These are phyloP conservation scores for Aldrovandia affinis DNA, from an alignment of 2,797 vertebrate species.

Conservation along the genomic window DNA sequence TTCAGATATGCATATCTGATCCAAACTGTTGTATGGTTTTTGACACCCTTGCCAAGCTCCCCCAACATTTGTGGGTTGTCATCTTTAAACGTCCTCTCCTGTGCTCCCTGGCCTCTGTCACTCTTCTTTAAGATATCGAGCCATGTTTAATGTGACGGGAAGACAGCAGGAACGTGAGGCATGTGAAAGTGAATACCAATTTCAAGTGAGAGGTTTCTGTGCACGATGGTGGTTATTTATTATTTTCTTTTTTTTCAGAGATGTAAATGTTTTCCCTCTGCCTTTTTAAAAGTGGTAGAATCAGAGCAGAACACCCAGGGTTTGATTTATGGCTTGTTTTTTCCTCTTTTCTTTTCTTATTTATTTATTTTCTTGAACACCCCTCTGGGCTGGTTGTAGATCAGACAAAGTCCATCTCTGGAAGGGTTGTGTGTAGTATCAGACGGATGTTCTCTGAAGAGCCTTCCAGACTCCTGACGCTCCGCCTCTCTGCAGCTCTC, in stretches of 20 bases:
- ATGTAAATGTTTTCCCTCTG: not conserved
- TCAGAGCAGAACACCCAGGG: not conserved
- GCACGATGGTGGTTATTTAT: not conserved
- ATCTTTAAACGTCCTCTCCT: conserved; percentile 12
- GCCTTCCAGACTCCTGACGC: not conserved
- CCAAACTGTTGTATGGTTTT: not conserved
- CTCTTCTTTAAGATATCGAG: not conserved
- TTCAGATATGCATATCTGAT: not conserved
- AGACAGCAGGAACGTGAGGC: not conserved
- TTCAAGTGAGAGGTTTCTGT: not conserved
- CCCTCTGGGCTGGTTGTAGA: conserved; percentile 8
- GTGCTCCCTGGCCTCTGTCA: not conserved
- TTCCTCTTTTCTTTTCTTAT: not conserved
- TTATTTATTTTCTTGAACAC: not conserved
- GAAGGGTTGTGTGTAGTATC: not conserved
- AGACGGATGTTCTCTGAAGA: not conserved
- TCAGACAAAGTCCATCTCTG: not conserved
- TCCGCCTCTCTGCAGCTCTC: conserved; percentile 42
- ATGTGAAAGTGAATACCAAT: not conserved
- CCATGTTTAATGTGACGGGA: not conserved
- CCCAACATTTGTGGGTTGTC: not conserved
- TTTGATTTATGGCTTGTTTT: conserved; percentile 1
- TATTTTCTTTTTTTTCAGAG: not conserved
- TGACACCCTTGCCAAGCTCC: conserved; percentile 16
- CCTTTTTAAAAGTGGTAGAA: not conserved